These are phyloP conservation scores for Acholoe squamosa DNA, from an alignment of 2,888 invertebrate genomes.

Conservation along the genomic window DNA sequence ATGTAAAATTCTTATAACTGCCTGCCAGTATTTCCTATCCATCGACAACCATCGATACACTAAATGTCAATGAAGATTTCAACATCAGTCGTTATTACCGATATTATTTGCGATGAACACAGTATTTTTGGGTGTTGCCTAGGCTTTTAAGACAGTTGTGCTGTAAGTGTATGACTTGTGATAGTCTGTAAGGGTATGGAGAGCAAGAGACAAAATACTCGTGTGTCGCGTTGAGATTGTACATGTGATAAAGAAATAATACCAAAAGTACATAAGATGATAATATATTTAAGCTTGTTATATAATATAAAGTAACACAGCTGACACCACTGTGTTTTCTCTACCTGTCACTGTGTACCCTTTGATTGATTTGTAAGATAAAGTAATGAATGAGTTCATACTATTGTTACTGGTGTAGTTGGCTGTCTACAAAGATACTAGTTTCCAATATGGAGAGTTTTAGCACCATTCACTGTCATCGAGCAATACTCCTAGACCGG, in stretches of 20 bases:
- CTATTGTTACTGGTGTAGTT: not conserved
- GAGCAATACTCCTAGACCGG: not conserved
- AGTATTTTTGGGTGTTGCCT: conserved; percentile 8
- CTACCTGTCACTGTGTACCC: not conserved
- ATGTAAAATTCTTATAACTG: not conserved
- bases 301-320: not conserved
- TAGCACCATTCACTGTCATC: conserved; percentile 16
- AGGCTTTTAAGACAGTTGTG: not conserved
- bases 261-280: not conserved
- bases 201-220: not conserved
- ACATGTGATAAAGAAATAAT: conserved; percentile 30
- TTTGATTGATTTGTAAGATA: too few relatives aligned
- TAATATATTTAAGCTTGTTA: not conserved
- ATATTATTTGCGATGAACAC: conserved; percentile 30
- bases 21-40: conserved; percentile 1
- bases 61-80: not conserved
- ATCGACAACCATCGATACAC: not conserved
- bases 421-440: not conserved
- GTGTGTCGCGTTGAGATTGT: conserved; percentile 29
- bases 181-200: not conserved
- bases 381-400: too few relatives aligned
- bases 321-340: not conserved
- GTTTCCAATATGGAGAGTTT: not conserved
- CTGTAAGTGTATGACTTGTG: not conserved
- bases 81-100: not conserved